A percentile compares a stretch with the other conserved stretches of the same genome.
phyloP scores from a whole-genome alignment of 2,797 vertebrate genomes.

The Rallus crepitans region DNA sequence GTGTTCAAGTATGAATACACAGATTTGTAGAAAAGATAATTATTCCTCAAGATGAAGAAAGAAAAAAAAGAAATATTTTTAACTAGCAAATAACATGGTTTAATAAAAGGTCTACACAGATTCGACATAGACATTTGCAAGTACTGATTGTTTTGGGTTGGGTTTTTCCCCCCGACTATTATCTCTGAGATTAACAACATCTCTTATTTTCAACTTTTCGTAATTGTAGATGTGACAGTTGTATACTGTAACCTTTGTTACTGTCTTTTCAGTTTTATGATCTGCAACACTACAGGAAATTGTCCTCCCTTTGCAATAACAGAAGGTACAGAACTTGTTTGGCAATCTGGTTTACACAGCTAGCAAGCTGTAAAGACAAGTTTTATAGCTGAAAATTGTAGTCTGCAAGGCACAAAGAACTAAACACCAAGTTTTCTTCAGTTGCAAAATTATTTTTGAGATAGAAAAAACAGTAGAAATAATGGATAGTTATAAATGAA shows the following conservation, averaged over 20 bases:
- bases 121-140: neutral
- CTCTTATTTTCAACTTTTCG: neutral
- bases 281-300: neutral
- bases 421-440: neutral
- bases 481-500: neutral
- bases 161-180: neutral
- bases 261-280: neutral
- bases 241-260: neutral
- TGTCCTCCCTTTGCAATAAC: fast-evolving
- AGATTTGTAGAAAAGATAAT: neutral
- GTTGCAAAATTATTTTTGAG: neutral
- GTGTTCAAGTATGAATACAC: neutral
- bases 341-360: neutral
- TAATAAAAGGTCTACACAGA: neutral
- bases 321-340: neutral
- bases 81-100: neutral
- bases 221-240: neutral
- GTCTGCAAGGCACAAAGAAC: neutral
- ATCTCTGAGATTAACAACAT: neutral
- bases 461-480: neutral
- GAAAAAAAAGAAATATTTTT: neutral
- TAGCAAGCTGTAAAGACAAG: neutral
- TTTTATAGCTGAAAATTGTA: neutral
- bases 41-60: neutral
- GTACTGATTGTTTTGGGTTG: neutral